phyloP scores from a whole-genome alignment of 2,797 vertebrate genomes.

The Myioborus melanocephalus region DNA sequence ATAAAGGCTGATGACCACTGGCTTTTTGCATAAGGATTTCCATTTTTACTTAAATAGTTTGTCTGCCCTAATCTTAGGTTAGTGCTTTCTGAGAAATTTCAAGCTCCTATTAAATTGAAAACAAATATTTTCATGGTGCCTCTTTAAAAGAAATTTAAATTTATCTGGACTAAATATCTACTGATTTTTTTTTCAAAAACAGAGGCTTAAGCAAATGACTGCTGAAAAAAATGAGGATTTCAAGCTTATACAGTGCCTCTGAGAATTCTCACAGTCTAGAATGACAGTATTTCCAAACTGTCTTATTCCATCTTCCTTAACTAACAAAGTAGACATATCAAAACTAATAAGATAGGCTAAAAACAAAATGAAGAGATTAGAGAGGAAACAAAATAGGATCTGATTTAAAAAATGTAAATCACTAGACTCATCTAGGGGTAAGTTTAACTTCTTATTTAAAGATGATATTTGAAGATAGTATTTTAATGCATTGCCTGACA shows the following conservation, averaged over 20 bases:
- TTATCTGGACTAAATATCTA: neutral
- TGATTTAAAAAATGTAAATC: neutral
- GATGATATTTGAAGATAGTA: neutral
- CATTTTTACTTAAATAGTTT: neutral
- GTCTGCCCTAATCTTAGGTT: neutral
- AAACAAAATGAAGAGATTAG: neutral
- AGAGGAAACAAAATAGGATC: neutral
- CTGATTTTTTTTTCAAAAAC: neutral
- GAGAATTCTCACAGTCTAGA: neutral
- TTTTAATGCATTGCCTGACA: neutral
- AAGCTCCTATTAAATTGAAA: neutral
- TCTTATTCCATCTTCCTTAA: neutral
- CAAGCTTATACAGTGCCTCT: neutral
- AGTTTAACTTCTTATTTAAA: neutral
- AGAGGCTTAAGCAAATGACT: neutral
- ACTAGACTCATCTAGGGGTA: neutral
- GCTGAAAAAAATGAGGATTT: neutral
- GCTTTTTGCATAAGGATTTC: neutral
- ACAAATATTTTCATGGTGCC: neutral
- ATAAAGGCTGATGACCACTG: neutral
- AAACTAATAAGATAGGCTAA: neutral
- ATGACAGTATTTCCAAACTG: neutral
- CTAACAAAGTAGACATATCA: neutral
- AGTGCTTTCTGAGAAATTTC: neutral
- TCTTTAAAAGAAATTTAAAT: neutral